These are phyloP conservation scores for Poecilobothrus nobilitatus DNA, from an alignment of 2,888 invertebrate genomes.

Conservation along the genomic window DNA sequence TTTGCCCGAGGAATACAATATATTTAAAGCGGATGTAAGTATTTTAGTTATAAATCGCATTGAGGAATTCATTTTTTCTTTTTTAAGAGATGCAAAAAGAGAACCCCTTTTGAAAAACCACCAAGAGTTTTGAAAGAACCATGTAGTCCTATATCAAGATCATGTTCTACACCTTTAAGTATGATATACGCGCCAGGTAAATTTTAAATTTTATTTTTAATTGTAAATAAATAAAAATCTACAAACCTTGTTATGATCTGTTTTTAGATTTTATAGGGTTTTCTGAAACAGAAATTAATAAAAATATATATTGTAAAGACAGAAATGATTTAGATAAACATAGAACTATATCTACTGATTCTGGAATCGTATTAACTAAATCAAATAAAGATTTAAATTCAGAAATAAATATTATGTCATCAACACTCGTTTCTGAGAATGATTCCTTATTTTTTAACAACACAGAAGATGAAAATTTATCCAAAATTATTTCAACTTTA, in stretches of 20 bases:
- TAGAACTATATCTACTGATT: conserved; percentile 30
- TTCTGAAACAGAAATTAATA: conserved; percentile 20
- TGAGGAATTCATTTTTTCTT: neutral
- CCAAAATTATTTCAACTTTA: neutral
- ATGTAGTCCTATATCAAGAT: neutral
- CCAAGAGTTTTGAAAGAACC: neutral
- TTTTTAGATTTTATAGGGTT: conserved; percentile 29
- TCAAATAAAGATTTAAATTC: neutral
- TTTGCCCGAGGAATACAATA: conserved; percentile 30
- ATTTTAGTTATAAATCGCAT: neutral
- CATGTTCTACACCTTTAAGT: neutral
- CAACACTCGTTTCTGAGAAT: neutral
- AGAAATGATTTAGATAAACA: conserved; percentile 17
- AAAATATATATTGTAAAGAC: neutral
- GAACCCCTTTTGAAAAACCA: neutral
- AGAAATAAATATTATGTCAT: neutral
- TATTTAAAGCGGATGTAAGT: conserved; percentile 33
- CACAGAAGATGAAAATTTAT: neutral
- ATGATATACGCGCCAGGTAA: conserved; percentile 23
- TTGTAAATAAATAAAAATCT: no score
- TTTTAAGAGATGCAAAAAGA: conserved; percentile 13
- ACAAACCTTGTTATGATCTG: no score
- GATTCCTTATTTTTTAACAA: neutral
- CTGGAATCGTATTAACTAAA: conserved; percentile 27
- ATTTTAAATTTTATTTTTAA: no score